Base-by-base conservation (phyloP, 2,797 vertebrate genomes). In the Sorex maritimensis region DNA sequence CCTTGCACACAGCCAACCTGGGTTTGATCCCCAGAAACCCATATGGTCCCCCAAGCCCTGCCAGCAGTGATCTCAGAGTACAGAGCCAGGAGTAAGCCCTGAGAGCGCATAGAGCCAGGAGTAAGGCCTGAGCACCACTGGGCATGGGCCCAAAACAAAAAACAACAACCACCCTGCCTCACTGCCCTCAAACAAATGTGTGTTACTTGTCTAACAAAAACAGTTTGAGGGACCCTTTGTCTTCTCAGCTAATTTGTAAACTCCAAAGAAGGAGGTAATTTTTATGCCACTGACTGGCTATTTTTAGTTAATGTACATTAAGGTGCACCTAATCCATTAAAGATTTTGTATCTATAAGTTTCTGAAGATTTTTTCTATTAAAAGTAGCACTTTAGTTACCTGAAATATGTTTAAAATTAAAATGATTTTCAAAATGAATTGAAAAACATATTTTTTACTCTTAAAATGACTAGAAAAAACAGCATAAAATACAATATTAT, bases 191-290 rank as follows among this genome's bases (percentile, higher is more conserved):
- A 52, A 8, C 11, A 23, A 69, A 26, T 90, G 23, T 86, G 92
- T 41, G 12, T 24, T 90, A n/a, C 38, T 86, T 19, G 61, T 61
- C 44, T 89, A 46, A 92, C 13, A 93, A 73, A 88, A 61, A 61
- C 26, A 30, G 9, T 49, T 81, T 12, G 2, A 71, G 17, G 55
- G 5, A 44, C 26, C 10, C 2, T 84, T 26, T 88, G 46, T 88
- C 17, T 91, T 95, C 44, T 92, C n/a, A 93, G 74, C 30, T 86
- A 85, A 82, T 93, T 88, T 92, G 28, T 92, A 79, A 93, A 75
- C 41, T 80, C 52, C 38, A n/a, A 84, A 79, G 91, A 61, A 86
- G 14, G 23, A 75, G 28, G 26, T 90, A 81, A 10, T 89, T 30
- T 72, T 93, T 41, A 58, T 89, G 26, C 72, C n/a, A 93, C 19